Base-by-base conservation (phyloP, 2,888 invertebrate genomes). In the Baccha elongata region DNA sequence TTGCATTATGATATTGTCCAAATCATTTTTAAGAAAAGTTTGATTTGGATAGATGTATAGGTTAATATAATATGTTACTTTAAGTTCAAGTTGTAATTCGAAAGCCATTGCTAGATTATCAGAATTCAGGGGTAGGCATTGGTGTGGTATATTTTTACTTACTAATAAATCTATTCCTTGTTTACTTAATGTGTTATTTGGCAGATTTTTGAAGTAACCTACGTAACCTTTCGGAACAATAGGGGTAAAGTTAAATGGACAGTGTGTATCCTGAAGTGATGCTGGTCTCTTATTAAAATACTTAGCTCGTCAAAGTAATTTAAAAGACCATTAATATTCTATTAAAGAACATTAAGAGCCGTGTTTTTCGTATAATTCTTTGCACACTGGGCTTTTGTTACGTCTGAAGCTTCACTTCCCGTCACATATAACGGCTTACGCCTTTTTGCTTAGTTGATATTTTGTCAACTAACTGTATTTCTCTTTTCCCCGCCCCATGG, bases 131-230 rank as follows among this genome's bases (percentile, higher is more conserved):
- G 62, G 46, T 32, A 10, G 35, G 8, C 3, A 6, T 10, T 35
- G 3, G 8, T 35, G 35, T 35, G 35, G 35, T 6, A 35, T 35
- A 10, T 40, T 65, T 13, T 50, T 26, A 10, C 15, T 52, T 11
- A 65, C 40, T 8, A 35, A 35, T 10, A 65, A 37, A 23, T 48
- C 19, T 21, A 64, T 37, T 3, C 48, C 48, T 64, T 64, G 60
- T 2, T 2, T 6, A 35, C 7, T 35, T 7, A 35, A 5, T 29
- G 29, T 35, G 35, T 35, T 35, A 35, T 8, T 11, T 3, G 35
- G 35, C 2, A 35, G 35, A 35, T 35, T 35, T 35, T 35, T 35
- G 35, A 35, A 35, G 8, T 35, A 35, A 35, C 35, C 35, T 4
- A 35, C 35, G 10, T 35, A 29, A 29, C 7, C 7, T 5, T 29